These are phyloP conservation scores for Stegophylla sp. DNA, from an alignment of 2,888 invertebrate species.

Conservation along the genomic window DNA sequence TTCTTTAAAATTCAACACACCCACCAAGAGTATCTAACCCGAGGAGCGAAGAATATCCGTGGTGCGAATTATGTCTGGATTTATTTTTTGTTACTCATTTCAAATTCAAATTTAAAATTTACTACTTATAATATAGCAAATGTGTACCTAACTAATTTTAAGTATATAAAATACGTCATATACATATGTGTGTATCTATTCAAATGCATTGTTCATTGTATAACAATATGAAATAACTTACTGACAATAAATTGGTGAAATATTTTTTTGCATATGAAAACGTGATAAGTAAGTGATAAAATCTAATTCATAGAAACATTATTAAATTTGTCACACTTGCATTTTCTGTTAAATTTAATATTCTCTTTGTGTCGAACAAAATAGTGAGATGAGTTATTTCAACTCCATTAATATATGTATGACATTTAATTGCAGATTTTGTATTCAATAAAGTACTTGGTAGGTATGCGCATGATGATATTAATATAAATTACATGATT, in stretches of 20 bases:
- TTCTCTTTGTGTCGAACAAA: background rate
- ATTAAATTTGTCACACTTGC: background rate
- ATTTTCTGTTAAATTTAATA: background rate
- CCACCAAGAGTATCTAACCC: too few relatives aligned
- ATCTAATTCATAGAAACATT: too few relatives aligned
- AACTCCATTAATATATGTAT: background rate
- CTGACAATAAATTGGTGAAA: background rate
- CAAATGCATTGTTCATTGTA: background rate
- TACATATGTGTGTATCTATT: background rate
- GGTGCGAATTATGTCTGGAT: too few relatives aligned
- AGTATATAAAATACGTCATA: background rate
- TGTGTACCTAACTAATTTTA: background rate
- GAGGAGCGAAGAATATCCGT: too few relatives aligned
- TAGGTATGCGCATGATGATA: background rate
- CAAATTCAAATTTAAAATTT: too few relatives aligned
- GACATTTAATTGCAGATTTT: too few relatives aligned
- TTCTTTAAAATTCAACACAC: too few relatives aligned
- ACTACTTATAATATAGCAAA: too few relatives aligned
- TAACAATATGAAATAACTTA: background rate
- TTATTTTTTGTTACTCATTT: too few relatives aligned
- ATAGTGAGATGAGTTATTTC: background rate
- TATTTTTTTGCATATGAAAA: background rate
- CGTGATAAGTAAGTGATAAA: too few relatives aligned
- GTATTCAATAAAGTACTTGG: background rate
- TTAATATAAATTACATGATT: constrained; percentile 12